Evolutionary conservation across 2,888 invertebrate species (phyloP).

Genomic region (Eledone cirrhosa): DNA sequence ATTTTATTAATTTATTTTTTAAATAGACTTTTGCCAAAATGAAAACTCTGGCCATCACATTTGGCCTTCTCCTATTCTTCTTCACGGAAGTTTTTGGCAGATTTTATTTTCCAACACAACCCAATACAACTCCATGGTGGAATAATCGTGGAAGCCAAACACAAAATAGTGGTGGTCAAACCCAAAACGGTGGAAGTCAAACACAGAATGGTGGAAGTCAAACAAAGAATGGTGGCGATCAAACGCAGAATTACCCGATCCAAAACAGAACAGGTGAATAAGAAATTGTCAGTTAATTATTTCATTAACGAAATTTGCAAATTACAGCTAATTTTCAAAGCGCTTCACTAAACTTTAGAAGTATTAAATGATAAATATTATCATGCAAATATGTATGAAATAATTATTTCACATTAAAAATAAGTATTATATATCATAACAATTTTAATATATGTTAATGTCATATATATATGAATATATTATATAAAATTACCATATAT

Average conservation of each 20-base stretch:
- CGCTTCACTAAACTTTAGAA: no score
- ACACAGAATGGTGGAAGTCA: neutral
- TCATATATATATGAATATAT: neutral
- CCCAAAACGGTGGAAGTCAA: neutral
- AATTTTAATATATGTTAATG: no score
- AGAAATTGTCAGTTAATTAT: no score
- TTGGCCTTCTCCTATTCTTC: neutral
- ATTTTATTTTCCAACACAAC: slow-evolving; percentile 11
- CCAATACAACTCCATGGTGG: slow-evolving; percentile 5
- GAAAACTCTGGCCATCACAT: neutral
- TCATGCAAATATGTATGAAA: no score
- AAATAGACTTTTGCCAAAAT: neutral
- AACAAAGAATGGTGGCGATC: neutral
- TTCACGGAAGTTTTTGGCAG: neutral
- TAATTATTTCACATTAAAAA: no score
- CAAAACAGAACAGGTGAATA: no score
- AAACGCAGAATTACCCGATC: neutral
- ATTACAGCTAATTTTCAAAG: no score
- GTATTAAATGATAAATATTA: no score
- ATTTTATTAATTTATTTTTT: no score
- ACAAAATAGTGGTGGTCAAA: neutral
- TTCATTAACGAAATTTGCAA: no score
- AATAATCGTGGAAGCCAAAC: neutral
- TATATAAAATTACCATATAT: no score
- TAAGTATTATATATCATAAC: no score